Base-by-base conservation (phyloP, 2,888 invertebrate genomes). In the Athalia cordata region DNA sequence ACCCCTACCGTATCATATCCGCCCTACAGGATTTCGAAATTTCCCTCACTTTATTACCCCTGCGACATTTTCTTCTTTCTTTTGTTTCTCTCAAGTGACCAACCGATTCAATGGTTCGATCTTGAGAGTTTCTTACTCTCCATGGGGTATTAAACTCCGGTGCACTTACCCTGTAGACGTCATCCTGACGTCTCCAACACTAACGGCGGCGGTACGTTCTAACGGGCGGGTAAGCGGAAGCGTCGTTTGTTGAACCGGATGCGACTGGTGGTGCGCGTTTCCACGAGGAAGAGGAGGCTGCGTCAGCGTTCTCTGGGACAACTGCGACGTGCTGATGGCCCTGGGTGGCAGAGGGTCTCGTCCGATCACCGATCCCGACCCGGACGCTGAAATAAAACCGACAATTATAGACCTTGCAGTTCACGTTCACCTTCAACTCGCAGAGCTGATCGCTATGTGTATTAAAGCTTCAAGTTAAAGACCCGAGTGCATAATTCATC, bases 321-420 rank as follows among this genome's bases (percentile, higher is more conserved):
- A 84, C 80, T 89, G 88, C n/a, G 89, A 88, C 50, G 88, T 88
- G 79, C 89, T 88, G 77, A 89, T 86, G 29, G 89, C 92, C 82
- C 91, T 89, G 80, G 91, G 92, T 84, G 90, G 90, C 79, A 90
- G 86, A 52, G 92, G 91, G 86, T 93, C 93, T 86, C 92, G 91
- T 83, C 93, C 93, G 88, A 92, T 92, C 89, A 93, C 93, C 87
- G 93, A 92, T 88, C 94, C 93, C 85, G 95, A 94, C 90, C 94
- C 94, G 84, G 95, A 95, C 87, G 95, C 95, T 95, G 92, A 64
- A 93, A 93, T 83, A 78, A 83, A 81, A 78, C 79, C 68, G 79
- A 68, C 47, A 80, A 80, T 72, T 72, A 72, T 57, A 45, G 47
- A 13, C 15, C n/a, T 43, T n/a, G 11, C 5, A 45, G 45, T 59